Evolutionary conservation across 2,797 vertebrate genomes (phyloP), one percentile per base, ranked within the genome.

Genomic region (Alfaro cultratus): DNA sequence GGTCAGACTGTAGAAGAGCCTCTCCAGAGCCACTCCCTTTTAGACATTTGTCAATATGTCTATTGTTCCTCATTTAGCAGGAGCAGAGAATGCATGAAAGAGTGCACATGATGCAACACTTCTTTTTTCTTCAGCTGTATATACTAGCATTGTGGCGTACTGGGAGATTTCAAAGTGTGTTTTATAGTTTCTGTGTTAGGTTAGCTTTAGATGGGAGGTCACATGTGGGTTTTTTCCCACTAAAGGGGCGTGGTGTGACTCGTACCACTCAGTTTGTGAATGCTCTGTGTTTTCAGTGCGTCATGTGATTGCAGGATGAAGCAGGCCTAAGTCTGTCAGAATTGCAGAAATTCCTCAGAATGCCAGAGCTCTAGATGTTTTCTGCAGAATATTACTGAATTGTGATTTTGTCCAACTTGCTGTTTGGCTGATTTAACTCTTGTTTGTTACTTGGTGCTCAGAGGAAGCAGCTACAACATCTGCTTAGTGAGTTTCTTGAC

Each of bases 221-320:
- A 90, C 83, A 78, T 91, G 89, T 53, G 79, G 68, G 57, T 12
- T 68, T 23, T 80, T 78, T 73, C 76, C 74, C 46, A 1, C 3
- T 12, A 3, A 39, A 46, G 36, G 46, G 80, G 67, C 0, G 6
- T 73, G 80, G 36, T 2, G n/a, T 23, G 31, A 81, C 74, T 2
- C 45, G 26, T 71, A 39, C 62, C 51, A 76, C 77, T 81, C 46
- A 7, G 16, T 88, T 84, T 88, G 77, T 91, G 87, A 84, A 81
- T 31, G 86, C 85, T 73, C 88, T 83, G 87, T 91, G 60, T 85
- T 87, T 89, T 72, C 84, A 88, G 84, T 87, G 81, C 21, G 84
- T 93, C 94, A 94, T 94, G 94, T 94, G 93, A 94, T 55, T 57
- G 82, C 62, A 75, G 83, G 77, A 90, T 68, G 75, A 77, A 86